Percentiles rank a stretch among this genome's conserved stretches.
Conservation (phyloP, 2,797 vertebrate genomes). For the Smutsia temminckii region DNA sequence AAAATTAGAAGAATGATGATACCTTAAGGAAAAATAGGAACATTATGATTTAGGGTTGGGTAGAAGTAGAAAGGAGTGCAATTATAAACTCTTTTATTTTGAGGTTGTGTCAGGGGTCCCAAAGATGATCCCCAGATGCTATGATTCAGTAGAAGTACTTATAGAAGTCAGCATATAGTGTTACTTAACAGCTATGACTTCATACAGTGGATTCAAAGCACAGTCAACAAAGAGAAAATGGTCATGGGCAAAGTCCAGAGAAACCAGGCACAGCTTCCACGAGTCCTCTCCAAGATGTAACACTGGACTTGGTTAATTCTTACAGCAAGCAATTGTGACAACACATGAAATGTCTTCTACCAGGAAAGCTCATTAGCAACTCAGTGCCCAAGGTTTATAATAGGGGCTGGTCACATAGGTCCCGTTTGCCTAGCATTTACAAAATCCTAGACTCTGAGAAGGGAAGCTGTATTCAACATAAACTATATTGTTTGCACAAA, state of each 20-base stretch:
- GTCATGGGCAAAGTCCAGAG: neutral
- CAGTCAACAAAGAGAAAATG: neutral
- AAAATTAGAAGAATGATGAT: neutral
- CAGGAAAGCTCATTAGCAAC: neutral
- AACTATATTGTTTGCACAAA: neutral
- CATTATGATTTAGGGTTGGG: neutral
- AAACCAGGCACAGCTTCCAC: neutral
- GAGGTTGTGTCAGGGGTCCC: neutral
- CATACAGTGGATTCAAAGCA: neutral
- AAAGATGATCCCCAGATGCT: neutral
- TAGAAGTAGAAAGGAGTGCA: neutral
- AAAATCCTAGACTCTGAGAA: neutral
- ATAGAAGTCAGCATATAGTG: neutral
- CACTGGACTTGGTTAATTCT: neutral
- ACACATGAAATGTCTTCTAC: neutral
- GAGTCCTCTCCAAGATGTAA: neutral
- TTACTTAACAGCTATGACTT: neutral
- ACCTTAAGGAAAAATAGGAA: neutral
- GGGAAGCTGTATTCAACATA: neutral
- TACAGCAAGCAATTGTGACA: neutral
- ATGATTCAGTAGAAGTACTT: neutral
- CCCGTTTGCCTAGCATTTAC: neutral
- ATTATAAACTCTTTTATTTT: constrained; percentile 8
- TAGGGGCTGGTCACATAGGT: neutral
- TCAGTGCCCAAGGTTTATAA: neutral